Conservation (phyloP, 2,113 vertebrate species). For the Myocastor coypus region DNA sequence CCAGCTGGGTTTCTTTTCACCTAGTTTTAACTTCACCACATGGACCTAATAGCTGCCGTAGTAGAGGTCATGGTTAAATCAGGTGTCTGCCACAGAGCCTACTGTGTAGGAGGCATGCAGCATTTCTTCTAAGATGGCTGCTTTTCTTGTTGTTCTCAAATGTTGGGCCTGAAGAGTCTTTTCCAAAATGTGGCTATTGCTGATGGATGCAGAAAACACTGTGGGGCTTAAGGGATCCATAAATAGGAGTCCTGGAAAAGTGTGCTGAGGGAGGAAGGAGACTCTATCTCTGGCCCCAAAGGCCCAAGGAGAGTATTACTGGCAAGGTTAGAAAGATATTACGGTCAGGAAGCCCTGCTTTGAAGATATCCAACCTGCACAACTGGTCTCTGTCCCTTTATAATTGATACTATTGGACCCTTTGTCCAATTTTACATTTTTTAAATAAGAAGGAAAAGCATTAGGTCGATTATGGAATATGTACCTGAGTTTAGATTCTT, state of each 20-base stretch:
- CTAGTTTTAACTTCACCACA: neutral
- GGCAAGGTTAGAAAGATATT: neutral
- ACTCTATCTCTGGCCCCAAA: neutral
- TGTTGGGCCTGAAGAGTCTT: neutral
- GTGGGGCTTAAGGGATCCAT: neutral
- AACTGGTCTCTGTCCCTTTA: neutral
- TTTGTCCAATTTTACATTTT: neutral
- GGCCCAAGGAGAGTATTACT: neutral
- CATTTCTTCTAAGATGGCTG: neutral
- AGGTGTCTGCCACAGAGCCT: neutral
- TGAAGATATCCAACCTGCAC: neutral
- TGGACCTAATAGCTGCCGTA: too few relatives aligned
- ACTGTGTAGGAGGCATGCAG: rapidly evolving
- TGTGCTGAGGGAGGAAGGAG: neutral
- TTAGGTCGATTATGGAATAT: neutral
- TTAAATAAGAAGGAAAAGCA: neutral
- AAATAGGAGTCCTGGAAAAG: neutral
- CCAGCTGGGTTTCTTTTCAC: neutral
- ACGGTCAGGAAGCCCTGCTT: neutral
- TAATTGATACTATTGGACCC: neutral
- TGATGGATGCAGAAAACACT: neutral
- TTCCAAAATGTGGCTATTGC: neutral
- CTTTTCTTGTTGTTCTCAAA: neutral
- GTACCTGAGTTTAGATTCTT: neutral
- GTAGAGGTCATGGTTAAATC: neutral